phyloP scores from a whole-genome alignment of 2,888 invertebrate genomes.

The Drepana falcataria region DNA sequence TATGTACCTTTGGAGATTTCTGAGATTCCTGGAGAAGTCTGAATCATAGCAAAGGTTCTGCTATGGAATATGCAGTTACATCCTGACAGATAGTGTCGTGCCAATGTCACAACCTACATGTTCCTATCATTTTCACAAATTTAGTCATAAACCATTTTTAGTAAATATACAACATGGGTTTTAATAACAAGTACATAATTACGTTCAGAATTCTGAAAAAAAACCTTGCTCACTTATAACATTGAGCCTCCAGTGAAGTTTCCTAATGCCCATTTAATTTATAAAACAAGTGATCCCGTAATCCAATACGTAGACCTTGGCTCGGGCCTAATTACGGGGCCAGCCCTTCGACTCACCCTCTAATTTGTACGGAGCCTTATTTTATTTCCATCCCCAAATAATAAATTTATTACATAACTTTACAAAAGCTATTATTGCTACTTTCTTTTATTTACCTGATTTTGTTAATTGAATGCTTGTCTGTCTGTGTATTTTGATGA shows the following conservation, averaged over 20 bases:
- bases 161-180: too few species aligned
- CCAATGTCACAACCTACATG: too few species aligned
- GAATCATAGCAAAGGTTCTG: too few species aligned
- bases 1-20: too few species aligned
- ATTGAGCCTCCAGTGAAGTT: background rate
- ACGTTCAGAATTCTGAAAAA: too few species aligned
- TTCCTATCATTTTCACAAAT: too few species aligned
- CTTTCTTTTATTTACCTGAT: background rate
- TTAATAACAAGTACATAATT: too few species aligned
- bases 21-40: too few species aligned
- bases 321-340: background rate
- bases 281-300: background rate
- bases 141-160: too few species aligned
- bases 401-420: background rate
- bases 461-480: background rate
- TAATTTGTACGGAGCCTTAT: background rate
- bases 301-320: background rate
- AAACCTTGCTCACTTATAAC: too few species aligned
- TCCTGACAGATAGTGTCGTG: too few species aligned
- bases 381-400: background rate
- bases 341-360: background rate
- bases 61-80: too few species aligned
- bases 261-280: background rate
- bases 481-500: background rate
- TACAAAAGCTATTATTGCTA: background rate